phyloP scores from a whole-genome alignment of 1,140 invertebrate species.

The Dysdera silvatica region DNA sequence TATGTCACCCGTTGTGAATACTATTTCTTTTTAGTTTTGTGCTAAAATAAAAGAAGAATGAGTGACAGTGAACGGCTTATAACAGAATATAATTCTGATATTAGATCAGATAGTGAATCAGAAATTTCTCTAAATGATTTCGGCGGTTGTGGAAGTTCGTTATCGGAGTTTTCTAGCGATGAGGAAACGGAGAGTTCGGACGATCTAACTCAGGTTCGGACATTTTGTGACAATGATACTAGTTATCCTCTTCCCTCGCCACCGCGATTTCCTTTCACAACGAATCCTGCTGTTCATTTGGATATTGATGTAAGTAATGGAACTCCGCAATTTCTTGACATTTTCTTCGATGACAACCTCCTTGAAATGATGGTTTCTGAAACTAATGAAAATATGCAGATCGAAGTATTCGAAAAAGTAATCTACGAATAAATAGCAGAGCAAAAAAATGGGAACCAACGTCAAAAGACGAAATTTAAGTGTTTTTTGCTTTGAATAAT shows the following conservation, averaged over 20 bases:
- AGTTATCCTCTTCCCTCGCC: background rate
- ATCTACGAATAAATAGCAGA: background rate
- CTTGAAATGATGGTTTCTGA: constrained; percentile 5
- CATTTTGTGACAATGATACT: constrained; percentile 4
- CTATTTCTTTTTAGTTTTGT: background rate
- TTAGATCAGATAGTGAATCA: background rate
- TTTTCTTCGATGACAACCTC: constrained; percentile 5
- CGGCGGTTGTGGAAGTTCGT: background rate
- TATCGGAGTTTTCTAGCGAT: constrained; percentile 6
- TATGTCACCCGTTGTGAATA: too few species aligned
- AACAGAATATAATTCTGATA: background rate
- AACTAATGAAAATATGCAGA: constrained; percentile 16
- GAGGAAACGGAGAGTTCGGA: constrained; percentile 9
- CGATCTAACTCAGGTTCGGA: background rate
- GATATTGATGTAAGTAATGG: constrained; percentile 2
- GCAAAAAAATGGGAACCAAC: constrained; percentile 11
- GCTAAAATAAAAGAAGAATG: background rate
- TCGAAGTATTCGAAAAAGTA: background rate
- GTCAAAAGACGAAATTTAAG: background rate
- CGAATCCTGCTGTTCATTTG: background rate
- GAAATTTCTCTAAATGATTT: constrained; percentile 12
- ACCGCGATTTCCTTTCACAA: background rate
- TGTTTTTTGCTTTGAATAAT: background rate
- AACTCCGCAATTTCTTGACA: constrained; percentile 5
- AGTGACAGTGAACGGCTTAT: background rate